phyloP scores from a whole-genome alignment of 2,113 vertebrate genomes.

The Cyphomyrus discorhynchus region DNA sequence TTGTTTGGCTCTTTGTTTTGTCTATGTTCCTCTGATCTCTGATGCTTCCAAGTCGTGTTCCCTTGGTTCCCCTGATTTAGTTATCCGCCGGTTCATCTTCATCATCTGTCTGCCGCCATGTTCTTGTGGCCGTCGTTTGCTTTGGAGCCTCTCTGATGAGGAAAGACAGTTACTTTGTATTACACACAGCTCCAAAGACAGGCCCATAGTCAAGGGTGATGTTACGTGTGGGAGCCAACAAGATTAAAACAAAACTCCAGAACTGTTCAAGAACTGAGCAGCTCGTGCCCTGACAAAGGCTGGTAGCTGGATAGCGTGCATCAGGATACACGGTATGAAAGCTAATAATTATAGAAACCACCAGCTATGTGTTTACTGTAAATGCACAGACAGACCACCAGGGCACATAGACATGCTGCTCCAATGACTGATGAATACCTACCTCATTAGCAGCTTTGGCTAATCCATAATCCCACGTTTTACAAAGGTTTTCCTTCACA shows the following conservation, averaged over 20 bases:
- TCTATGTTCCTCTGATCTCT: neutral
- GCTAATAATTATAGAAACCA: neutral
- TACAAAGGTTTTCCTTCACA: neutral
- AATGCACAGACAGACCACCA: neutral
- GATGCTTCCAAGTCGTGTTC: neutral
- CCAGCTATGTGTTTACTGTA: neutral
- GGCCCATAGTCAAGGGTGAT: neutral
- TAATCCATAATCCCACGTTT: neutral
- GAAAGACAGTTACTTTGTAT: neutral
- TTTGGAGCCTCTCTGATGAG: neutral
- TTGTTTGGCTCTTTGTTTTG: neutral
- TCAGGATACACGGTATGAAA: neutral
- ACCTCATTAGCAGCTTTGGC: neutral
- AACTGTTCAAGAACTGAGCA: neutral
- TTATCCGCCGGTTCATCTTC: neutral
- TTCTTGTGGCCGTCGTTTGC: neutral
- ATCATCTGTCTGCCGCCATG: neutral
- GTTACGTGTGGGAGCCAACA: neutral
- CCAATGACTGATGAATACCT: neutral
- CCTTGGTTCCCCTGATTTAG: neutral
- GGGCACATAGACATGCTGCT: neutral
- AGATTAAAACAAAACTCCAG: neutral
- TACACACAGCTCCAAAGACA: neutral
- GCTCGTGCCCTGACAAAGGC: neutral
- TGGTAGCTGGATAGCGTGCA: neutral